Base-by-base conservation (phyloP, 2,888 invertebrate species). In the Pristionchus maxplancki region DNA sequence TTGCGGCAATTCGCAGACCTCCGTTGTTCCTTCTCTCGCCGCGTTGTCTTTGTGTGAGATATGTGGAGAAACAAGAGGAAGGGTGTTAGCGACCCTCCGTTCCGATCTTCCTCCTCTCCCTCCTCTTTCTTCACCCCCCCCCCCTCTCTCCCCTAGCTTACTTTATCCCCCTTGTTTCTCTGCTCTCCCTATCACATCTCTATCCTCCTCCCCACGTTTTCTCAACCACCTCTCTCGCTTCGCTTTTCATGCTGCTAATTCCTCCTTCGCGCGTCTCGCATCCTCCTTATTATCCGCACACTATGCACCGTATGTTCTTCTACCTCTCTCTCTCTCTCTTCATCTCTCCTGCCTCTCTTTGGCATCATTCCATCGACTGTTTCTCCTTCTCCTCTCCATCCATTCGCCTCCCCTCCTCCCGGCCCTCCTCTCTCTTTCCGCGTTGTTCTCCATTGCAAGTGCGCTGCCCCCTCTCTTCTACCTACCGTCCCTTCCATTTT, bases 1-100 rank as follows among this genome's bases (percentile, higher is more conserved):
- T 9, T 44, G 44, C 11, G 1, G 96, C 97, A 95, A 96, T 96
- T 87, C 95, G 11, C 44, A 96, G 89, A 95, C 96, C 67, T 95
- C 97, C 85, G 95, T 97, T 86, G 95, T 96, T 90, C 50, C 34
- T 6, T 53, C n/a, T 37, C 28, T n/a, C 17, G 17, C 44, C 40
- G 31, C 87, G 78, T 34, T 50, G 50, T 82, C 44, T 71, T 44
- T 40, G 48, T 58, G 58, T 24, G 58, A 58, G 58, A 24, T n/a
- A 58, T 58, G 58, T 24, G 58, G 58, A 58, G 58, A 58, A 58
- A 58, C 58, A 58, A 58, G 58, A 58, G 58, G n/a, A n/a, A n/a
- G 58, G n/a, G 58, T n/a, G 58, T 58, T 58, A 58, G 58, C 58
- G 24, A 58, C 58, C n/a, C 58, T 58, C 58, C 58, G 58, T 58